Evolutionary conservation across 2,888 invertebrate genomes (phyloP).

Genomic region (Corbicula japonica): DNA sequence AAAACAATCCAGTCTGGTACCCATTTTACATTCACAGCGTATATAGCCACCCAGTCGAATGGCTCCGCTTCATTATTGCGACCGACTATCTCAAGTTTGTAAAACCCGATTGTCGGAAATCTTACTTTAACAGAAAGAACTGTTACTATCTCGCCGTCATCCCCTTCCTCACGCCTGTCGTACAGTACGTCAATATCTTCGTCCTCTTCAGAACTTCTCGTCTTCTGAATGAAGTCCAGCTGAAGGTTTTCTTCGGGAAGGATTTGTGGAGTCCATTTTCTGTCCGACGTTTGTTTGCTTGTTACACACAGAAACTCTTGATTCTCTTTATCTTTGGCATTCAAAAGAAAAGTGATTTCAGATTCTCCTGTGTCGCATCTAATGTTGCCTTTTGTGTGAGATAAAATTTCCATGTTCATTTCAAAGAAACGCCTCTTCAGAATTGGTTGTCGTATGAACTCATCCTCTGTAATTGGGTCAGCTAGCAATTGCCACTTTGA

Average conservation of each 20-base stretch:
- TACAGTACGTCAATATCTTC: neutral
- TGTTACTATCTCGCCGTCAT: neutral
- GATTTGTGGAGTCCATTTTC: conserved; percentile 22
- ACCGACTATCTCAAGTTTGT: conserved; percentile 80
- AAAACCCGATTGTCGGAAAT: conserved; percentile 73
- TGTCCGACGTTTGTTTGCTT: conserved; percentile 62
- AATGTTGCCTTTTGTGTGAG: conserved; percentile 69
- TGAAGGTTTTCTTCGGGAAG: conserved; percentile 45
- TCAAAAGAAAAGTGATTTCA: conserved; percentile 73
- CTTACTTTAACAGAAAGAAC: conserved; percentile 66
- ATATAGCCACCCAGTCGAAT: conserved; percentile 76
- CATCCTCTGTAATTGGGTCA: conserved; percentile 64
- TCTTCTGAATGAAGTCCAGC: conserved; percentile 69
- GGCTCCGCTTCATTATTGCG: conserved; percentile 68
- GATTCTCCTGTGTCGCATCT: conserved; percentile 70
- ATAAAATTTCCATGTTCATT: conserved; percentile 70
- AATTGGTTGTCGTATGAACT: conserved; percentile 76
- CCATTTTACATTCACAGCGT: conserved; percentile 67
- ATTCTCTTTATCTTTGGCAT: conserved; percentile 50
- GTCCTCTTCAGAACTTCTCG: conserved; percentile 29
- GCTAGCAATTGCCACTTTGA: conserved; percentile 78
- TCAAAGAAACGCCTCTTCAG: conserved; percentile 79
- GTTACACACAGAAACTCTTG: conserved; percentile 74
- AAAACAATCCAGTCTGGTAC: conserved; percentile 65
- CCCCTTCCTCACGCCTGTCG: neutral